phyloP scores from a whole-genome alignment of 2,113 vertebrate genomes.

The Catharus bicknelli region DNA sequence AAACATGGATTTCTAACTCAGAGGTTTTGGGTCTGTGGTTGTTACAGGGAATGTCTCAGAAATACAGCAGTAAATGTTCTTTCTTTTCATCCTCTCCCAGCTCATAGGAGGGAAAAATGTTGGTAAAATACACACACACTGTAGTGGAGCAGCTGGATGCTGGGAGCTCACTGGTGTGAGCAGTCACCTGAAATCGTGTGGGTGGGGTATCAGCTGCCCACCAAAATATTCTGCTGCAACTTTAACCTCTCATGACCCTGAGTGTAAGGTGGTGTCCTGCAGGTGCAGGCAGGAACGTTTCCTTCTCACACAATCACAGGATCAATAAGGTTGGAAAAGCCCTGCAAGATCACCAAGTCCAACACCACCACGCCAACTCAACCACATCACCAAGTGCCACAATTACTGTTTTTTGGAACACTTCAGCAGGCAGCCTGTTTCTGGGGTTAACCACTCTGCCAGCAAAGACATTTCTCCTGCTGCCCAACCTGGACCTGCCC shows the following conservation, averaged over 20 bases:
- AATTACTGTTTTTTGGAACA: accelerated
- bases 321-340: neutral
- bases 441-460: neutral
- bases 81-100: neutral
- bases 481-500: neutral
- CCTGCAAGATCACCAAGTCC: neutral
- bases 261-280: neutral
- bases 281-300: neutral
- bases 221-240: neutral
- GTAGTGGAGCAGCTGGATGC: neutral
- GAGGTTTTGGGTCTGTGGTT: neutral
- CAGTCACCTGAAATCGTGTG: neutral
- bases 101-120: neutral
- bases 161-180: neutral
- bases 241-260: neutral
- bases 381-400: neutral
- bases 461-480: neutral
- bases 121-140: neutral
- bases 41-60: neutral
- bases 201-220: neutral
- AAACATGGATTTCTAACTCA: neutral
- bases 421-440: neutral
- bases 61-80: neutral
- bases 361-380: neutral
- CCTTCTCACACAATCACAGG: neutral